Conservation (phyloP, 2,888 invertebrate species). For the Metacarcinus magister region DNA sequence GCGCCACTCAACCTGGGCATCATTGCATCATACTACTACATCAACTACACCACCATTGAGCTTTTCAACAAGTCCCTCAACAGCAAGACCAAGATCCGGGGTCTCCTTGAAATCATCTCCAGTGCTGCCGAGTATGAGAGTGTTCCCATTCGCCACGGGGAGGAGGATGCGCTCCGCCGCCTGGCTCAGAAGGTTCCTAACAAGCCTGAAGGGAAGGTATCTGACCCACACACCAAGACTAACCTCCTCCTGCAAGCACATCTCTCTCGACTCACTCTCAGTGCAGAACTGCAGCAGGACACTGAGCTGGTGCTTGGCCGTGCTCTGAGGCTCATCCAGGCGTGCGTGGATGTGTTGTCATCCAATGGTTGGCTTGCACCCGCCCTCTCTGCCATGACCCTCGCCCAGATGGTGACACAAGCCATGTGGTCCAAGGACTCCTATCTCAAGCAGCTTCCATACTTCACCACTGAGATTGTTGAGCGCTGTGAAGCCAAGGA, state of each 20-base stretch:
- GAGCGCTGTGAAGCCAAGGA: slow-evolving; percentile 95
- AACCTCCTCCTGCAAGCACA: slow-evolving; percentile 98
- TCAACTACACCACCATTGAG: slow-evolving; percentile 99
- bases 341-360: slow-evolving; percentile 96
- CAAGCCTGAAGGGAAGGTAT: slow-evolving; percentile 91
- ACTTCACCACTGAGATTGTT: slow-evolving; percentile 94
- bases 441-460: slow-evolving; percentile 97
- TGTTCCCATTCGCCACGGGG: slow-evolving; percentile 96
- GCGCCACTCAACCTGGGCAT: slow-evolving; percentile 98
- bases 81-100: slow-evolving; percentile 98
- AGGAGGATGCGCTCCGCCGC: slow-evolving; percentile 93
- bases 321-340: slow-evolving; percentile 87
- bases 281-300: slow-evolving; percentile 98
- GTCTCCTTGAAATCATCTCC: slow-evolving; percentile 98
- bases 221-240: slow-evolving; percentile 98
- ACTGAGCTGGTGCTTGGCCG: slow-evolving; percentile 95
- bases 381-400: slow-evolving; percentile 99
- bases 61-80: slow-evolving; percentile 98
- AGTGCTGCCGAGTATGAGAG: slow-evolving; percentile 98
- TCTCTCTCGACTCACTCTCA: slow-evolving; percentile 95
- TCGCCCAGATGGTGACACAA: slow-evolving; percentile 99
- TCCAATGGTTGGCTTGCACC: slow-evolving; percentile 99
- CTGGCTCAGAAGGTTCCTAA: slow-evolving; percentile 88
- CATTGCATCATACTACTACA: slow-evolving; percentile 99
- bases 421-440: slow-evolving; percentile 99